A percentile compares a stretch with the other conserved stretches of the same genome.
These are phyloP conservation scores for Aulostomus chinensis DNA, from an alignment of 2,797 vertebrate genomes.

Conservation along the genomic window DNA sequence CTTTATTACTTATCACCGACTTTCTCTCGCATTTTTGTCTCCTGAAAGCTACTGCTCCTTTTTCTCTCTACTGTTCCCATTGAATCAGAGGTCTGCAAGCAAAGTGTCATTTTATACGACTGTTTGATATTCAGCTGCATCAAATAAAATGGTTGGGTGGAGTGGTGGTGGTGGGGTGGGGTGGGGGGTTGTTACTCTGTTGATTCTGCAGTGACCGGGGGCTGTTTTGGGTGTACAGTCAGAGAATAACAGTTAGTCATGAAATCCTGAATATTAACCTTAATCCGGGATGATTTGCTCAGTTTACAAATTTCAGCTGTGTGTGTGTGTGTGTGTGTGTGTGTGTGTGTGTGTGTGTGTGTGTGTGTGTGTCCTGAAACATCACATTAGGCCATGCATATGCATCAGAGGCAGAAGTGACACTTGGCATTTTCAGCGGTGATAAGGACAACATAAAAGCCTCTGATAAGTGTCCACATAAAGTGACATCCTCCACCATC, in stretches of 20 bases:
- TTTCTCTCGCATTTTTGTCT: background rate
- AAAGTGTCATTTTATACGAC: background rate
- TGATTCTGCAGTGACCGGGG: background rate
- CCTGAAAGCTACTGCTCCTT: background rate
- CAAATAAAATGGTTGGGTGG: no score
- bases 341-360: constrained; percentile 4
- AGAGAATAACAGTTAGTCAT: no score
- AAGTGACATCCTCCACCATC: background rate
- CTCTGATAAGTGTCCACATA: constrained; percentile 4
- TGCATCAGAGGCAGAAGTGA: constrained; percentile 32
- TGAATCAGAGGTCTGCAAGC: background rate
- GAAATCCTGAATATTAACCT: background rate
- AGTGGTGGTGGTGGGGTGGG: no score
- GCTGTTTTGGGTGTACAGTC: background rate
- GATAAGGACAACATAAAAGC: constrained; percentile 29
- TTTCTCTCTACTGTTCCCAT: background rate
- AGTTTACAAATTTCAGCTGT: background rate
- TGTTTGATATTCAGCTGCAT: background rate
- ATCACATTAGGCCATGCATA: constrained; percentile 26
- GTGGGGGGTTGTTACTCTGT: no score
- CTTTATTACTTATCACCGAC: background rate
- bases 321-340: background rate
- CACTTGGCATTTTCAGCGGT: constrained; percentile 38
- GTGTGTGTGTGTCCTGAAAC: constrained; percentile 11
- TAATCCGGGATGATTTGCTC: background rate